These are phyloP conservation scores for Nasonia giraulti DNA, from an alignment of 1,140 invertebrate species.

Conservation along the genomic window DNA sequence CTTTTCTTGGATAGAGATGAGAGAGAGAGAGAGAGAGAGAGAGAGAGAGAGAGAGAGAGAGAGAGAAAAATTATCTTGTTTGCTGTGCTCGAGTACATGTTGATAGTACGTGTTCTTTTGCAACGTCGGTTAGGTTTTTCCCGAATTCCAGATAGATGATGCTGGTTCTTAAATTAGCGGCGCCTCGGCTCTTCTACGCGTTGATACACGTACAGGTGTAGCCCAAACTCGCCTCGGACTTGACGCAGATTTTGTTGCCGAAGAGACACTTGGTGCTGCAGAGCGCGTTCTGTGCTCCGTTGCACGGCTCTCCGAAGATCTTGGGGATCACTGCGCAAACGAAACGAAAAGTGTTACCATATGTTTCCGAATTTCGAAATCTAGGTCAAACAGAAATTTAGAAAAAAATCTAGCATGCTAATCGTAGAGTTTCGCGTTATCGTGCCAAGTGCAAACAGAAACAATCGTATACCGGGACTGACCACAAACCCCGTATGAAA, in stretches of 20 bases:
- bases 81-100: neutral
- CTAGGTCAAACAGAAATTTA: too few relatives aligned
- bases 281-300: neutral
- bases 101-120: neutral
- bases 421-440: too few relatives aligned
- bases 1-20: neutral
- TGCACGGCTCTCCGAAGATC: constrained; percentile 30
- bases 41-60: too few relatives aligned
- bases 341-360: neutral
- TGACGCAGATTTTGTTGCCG: constrained; percentile 14
- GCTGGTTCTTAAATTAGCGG: neutral
- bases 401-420: too few relatives aligned
- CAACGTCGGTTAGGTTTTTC: neutral
- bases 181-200: neutral
- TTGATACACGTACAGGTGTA: constrained; percentile 39
- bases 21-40: neutral
- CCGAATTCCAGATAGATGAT: neutral
- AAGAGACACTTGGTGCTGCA: constrained; percentile 39
- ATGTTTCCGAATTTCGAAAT: too few relatives aligned
- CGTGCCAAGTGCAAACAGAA: neutral
- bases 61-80: constrained; percentile 7
- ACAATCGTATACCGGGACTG: too few relatives aligned
- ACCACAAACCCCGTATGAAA: too few relatives aligned
- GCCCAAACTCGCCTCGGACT: constrained; percentile 33
- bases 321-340: constrained; percentile 23